phyloP scores from a whole-genome alignment of 2,888 invertebrate genomes.

The Andrena hattorfiana region DNA sequence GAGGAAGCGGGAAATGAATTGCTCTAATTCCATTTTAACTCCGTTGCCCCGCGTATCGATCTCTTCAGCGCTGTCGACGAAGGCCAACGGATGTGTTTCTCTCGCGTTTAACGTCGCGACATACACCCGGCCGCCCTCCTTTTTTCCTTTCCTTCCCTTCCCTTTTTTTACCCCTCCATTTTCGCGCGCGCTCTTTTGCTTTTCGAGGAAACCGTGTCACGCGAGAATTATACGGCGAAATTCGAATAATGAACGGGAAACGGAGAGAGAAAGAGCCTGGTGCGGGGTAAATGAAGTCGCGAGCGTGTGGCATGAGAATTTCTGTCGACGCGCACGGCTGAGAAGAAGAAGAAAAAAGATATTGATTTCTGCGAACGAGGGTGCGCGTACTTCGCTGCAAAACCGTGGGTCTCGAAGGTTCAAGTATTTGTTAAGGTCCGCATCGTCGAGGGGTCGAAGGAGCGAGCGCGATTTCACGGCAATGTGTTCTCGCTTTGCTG shows the following conservation, averaged over 20 bases:
- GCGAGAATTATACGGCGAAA: conserved; percentile 16
- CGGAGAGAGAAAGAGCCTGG: neutral
- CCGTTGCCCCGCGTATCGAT: conserved; percentile 37
- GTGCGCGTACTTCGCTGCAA: neutral
- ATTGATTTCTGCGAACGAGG: neutral
- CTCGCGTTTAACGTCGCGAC: conserved; percentile 1
- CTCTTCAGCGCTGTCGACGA: conserved; percentile 19
- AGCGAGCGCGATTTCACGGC: neutral
- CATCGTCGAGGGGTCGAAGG: neutral
- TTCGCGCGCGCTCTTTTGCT: neutral
- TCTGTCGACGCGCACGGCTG: neutral
- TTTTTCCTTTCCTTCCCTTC: neutral
- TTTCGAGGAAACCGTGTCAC: conserved; percentile 26
- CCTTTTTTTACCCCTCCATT: neutral
- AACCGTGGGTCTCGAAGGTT: neutral
- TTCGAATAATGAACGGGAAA: conserved; percentile 12
- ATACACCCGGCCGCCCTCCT: conserved; percentile 7
- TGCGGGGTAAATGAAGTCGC: conserved; percentile 13
- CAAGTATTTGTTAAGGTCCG: conserved; percentile 10
- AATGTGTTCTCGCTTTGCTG: neutral
- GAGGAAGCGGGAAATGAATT: conserved; percentile 48
- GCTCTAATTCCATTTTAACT: conserved; percentile 57
- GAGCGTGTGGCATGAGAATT: conserved; percentile 7
- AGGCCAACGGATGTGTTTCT: conserved; percentile 19
- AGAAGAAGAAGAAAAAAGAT: conserved; percentile 2